Base-by-base conservation (phyloP, 2,797 vertebrate species). In the Ibycter americanus region DNA sequence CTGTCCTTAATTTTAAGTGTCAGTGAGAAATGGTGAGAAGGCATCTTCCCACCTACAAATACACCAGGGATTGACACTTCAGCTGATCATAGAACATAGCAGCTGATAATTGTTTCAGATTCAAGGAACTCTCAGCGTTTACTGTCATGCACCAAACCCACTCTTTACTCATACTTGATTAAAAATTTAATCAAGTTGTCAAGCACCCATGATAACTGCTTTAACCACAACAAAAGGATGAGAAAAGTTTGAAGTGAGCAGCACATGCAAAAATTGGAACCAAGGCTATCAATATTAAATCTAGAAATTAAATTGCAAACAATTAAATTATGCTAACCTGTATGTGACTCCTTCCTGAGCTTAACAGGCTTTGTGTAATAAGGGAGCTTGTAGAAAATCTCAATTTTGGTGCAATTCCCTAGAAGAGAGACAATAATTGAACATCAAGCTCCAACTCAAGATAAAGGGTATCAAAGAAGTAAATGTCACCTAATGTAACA, bases 401-500 rank as follows among this genome's bases (percentile, higher is more conserved):
- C 98, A 99, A 97, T 98, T 98, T 99, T 97, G 99, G 99, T 97
- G 99, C 98, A 98, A 99, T 99, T 98, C 99, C 99, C 99, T 99
- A 97, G 93, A 97, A 97, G 96, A 96, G 70, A 98, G 73, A 91
- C 73, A 97, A 98, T 98, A 97, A 98, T 97, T 98, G 98, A 96
- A 98, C 91, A 97, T 96, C 97, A 98, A 97, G 94, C 96, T 98
- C 96, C 91, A 95, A 91, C 97, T 98, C 94, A 96, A 97, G 96
- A 97, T 97, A 98, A 98, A 98, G 97, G 97, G 97, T 97, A 98
- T 97, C 97, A 97, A 96, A 98, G 87, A 98, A 97, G 98, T 98
- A 98, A 98, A 98, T 97, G 97, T 97, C 97, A 98, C 84, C 92
- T 95, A 92, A 96, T 96, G 97, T 97, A 97, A 98, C 91, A 98